Evolutionary conservation across 1,140 invertebrate species (phyloP), one percentile per base, ranked within the genome.

Genomic region (Anoplophora glabripennis): DNA sequence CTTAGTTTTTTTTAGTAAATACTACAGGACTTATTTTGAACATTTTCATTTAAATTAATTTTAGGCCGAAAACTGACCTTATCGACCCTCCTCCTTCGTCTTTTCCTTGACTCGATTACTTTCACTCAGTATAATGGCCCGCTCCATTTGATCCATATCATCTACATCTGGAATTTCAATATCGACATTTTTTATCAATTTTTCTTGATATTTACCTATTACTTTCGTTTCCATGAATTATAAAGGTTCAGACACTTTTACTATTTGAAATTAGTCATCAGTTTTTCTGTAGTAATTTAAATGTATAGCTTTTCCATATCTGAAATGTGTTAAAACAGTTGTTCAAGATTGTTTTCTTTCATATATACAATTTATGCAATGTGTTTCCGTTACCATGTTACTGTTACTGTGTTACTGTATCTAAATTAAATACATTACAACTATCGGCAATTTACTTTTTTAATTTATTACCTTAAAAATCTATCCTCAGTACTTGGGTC

Each of bases 261-360:
- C 53, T 36, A 45, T 56, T 14, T 56, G 53, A 14, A 56, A 28
- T 38, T 56, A 46, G 35, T 47, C 42, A 18, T 56, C 53, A 7
- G 53, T 56, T 47, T 56, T 56, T 46, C 53, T 46, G 21, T 56
- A 56, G 18, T 40, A 47, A 36, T 56, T 46, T 47, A 56, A 47
- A 46, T 56, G 53, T 14, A 41, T 56, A 40, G 53, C 45, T 47
- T 56, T 56, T 56, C 46, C 53, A 35, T 56, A 34, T 46, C 21
- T 41, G 8, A 56, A 35, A 35, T 56, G 53, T n/a, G 15, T 56
- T 46, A 41, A n/a, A n/a, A 56, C 36, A 52, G 37, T 18, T 52
- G 49, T 17, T 52, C 35, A 4, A 52, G 11, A 37, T 52, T 17
- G 34, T 38, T 47, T 28, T 56, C 53, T 15, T 36, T 35, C 45